A percentile compares a stretch with the other conserved stretches of the same genome.
phyloP scores from a whole-genome alignment of 1,140 invertebrate genomes.

The Drosophila guanche region DNA sequence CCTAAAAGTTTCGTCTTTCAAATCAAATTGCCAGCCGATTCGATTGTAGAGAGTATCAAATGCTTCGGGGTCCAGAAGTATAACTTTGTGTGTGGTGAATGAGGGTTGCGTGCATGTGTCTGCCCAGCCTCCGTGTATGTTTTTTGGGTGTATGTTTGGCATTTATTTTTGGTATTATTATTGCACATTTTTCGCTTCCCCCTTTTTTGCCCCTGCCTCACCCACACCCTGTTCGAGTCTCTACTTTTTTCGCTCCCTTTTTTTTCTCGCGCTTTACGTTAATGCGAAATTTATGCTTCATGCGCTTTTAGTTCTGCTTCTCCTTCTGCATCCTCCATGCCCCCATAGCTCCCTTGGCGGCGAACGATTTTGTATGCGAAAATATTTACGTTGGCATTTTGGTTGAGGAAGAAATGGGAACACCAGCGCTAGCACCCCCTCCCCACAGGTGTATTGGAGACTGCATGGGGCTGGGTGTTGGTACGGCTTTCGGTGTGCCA shows the following conservation, averaged over 20 bases:
- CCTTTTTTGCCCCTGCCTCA: background rate
- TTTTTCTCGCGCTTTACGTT: conserved; percentile 64
- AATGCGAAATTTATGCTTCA: conserved; percentile 75
- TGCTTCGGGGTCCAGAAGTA: too few species aligned
- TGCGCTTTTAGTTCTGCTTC: conserved; percentile 56
- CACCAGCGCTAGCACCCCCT: background rate
- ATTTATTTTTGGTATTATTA: conserved; percentile 64
- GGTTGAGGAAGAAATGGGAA: conserved; percentile 32
- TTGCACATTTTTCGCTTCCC: conserved; percentile 51
- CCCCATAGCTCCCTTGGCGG: background rate
- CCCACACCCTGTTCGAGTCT: background rate
- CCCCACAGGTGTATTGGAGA: conserved; percentile 18
- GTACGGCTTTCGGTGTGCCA: conserved; percentile 9
- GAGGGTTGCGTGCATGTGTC: conserved; percentile 6
- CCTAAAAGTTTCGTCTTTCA: too few species aligned
- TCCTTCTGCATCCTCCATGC: background rate
- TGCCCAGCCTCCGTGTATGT: too few species aligned
- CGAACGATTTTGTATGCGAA: conserved; percentile 42
- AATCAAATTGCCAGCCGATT: too few species aligned
- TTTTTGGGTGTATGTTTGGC: conserved; percentile 26
- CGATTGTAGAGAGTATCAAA: too few species aligned
- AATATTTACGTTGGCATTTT: conserved; percentile 38
- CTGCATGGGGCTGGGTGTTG: background rate
- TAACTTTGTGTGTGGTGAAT: background rate
- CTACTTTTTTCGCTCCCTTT: background rate